Base-by-base conservation (phyloP, 2,797 vertebrate species). In the Typhlichthys subterraneus region DNA sequence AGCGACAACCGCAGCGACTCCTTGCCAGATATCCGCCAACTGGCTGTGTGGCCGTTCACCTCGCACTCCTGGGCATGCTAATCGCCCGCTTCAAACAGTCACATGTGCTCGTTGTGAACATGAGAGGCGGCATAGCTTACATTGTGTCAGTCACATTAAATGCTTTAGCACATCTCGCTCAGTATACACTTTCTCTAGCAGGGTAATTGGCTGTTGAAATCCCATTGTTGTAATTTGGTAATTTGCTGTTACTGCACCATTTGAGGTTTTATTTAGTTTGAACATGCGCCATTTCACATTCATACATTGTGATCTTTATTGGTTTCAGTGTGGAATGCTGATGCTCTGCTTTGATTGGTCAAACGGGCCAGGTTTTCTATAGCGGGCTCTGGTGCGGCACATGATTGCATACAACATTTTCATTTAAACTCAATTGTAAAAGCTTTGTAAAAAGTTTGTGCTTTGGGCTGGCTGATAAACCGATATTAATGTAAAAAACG, bases 1-100 rank as follows among this genome's bases (percentile, higher is more conserved):
- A 77, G 79, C 80, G 79, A 78, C 85, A 81, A 64, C 80, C 62
- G 5, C 73, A 67, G 64, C 70, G 82, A 88, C 73, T 82, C 80
- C 68, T 78, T 72, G 80, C 72, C 83, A 83, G 73, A 77, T 65
- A 57, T 74, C 77, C 69, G 83, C 76, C 63, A 56, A 61, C 65
- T 80, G 15, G 51, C 63, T 45, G 70, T 65, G 19, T 63, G 65
- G 68, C 77, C 67, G 76, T 69, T 81, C 72, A 72, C 75, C 81
- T 72, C 52, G 48, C 81, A 72, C 84, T 75, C 77, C 61, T 70
- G 81, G 65, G 81, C 72, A 74, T 77, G 76, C 64, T 87, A 73
- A 81, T 83, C 80, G 64, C 80, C 63, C 73, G 51, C 63, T 70
- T 65, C 65, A 68, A 80, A 76, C 45, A 57, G 74, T 73, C 72